A percentile compares a stretch with the other conserved stretches of the same genome.
Conservation (phyloP, 2,797 vertebrate species). For the Ispidina lecontei region DNA sequence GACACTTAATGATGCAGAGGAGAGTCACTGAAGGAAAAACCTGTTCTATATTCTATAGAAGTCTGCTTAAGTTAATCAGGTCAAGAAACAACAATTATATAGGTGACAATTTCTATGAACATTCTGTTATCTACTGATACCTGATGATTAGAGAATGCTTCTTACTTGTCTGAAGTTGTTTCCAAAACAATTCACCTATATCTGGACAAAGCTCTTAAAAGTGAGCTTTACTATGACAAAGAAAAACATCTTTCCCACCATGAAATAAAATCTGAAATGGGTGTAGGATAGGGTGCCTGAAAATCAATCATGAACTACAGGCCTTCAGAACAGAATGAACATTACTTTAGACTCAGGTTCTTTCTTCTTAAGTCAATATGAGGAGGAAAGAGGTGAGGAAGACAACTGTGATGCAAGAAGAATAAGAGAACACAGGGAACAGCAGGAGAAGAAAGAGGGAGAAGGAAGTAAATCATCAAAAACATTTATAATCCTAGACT, state of each 20-base stretch:
- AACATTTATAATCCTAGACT: constrained; percentile 37
- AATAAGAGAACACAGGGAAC: not conserved
- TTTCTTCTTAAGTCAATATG: not conserved
- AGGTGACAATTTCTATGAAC: not conserved
- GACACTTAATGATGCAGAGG: too few relatives aligned
- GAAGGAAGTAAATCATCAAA: constrained; percentile 46
- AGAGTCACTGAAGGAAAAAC: not conserved
- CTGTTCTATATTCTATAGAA: not conserved
- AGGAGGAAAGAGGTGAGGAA: not conserved
- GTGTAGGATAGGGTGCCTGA: not conserved
- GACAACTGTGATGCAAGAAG: rapidly evolving
- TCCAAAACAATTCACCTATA: not conserved
- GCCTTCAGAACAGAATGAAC: not conserved
- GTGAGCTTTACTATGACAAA: not conserved
- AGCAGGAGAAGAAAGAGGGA: not conserved
- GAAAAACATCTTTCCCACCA: not conserved
- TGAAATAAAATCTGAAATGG: not conserved
- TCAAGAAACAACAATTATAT: rapidly evolving
- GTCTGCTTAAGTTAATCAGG: not conserved
- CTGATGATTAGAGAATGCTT: not conserved
- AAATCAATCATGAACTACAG: not conserved
- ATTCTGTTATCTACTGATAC: not conserved
- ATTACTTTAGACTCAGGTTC: not conserved
- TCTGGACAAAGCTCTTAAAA: not conserved
- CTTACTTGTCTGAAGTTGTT: not conserved